A percentile compares a stretch with the other conserved stretches of the same genome.
phyloP scores from a whole-genome alignment of 2,113 vertebrate species.

The Pteruthius melanotis region DNA sequence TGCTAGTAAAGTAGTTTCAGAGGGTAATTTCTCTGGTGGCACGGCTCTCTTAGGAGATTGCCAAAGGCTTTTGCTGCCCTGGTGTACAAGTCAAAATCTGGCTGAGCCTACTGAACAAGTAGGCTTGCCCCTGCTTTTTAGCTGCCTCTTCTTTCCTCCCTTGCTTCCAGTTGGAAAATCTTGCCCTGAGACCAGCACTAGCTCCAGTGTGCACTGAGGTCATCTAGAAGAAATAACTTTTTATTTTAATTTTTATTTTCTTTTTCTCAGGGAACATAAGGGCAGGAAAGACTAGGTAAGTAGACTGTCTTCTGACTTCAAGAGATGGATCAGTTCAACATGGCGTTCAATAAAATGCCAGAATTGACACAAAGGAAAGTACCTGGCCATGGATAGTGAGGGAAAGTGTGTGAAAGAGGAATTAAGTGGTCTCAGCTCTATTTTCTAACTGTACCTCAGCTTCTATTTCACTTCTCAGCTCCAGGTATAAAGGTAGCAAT shows the following conservation, averaged over 20 bases:
- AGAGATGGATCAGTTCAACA: neutral
- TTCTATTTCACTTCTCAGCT: constrained; percentile 25
- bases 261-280: neutral
- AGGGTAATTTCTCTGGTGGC: neutral
- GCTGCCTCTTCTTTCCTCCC: neutral
- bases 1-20: neutral
- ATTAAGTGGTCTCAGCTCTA: neutral
- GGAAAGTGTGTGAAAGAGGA: neutral
- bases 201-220: neutral
- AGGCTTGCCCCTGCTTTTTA: neutral
- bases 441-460: constrained; percentile 7
- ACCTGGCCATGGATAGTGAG: neutral
- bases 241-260: too few species aligned
- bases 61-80: neutral
- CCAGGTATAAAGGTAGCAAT: constrained; percentile 19
- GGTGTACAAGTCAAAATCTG: fast-evolving
- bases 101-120: neutral
- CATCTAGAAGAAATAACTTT: neutral
- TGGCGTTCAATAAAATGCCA: neutral
- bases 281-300: neutral
- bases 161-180: neutral
- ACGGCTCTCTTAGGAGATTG: neutral
- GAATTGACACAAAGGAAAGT: neutral
- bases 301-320: neutral
- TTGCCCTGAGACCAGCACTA: neutral